Percentiles rank a stretch among this genome's conserved stretches.
These are phyloP conservation scores for Cyrtonyx montezumae DNA, from an alignment of 2,113 vertebrate species.

Conservation along the genomic window DNA sequence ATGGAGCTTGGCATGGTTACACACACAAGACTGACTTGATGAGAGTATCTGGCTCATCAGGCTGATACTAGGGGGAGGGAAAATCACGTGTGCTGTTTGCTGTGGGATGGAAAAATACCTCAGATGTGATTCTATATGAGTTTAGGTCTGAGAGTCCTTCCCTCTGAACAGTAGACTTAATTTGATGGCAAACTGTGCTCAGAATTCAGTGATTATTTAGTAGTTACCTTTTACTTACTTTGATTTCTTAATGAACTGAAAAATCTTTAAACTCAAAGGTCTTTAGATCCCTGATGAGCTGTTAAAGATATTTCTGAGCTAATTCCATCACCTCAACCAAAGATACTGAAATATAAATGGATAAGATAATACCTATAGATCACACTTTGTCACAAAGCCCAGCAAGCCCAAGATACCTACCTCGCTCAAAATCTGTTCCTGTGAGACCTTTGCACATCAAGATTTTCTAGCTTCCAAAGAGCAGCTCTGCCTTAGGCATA, in stretches of 20 bases:
- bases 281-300: slow-evolving; percentile 18
- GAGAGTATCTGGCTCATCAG: background rate
- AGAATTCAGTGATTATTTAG: slow-evolving; percentile 8
- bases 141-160: background rate
- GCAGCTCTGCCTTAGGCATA: background rate
- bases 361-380: background rate
- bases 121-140: background rate
- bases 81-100: fast-evolving
- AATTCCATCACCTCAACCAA: background rate
- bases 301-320: background rate
- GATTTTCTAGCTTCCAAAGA: background rate
- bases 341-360: background rate
- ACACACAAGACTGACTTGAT: background rate
- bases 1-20: background rate
- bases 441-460: background rate
- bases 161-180: background rate
- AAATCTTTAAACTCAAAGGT: slow-evolving; percentile 44
- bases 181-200: slow-evolving; percentile 8
- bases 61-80: fast-evolving
- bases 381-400: background rate
- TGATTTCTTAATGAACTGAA: slow-evolving; percentile 47
- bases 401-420: background rate
- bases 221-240: slow-evolving; percentile 38
- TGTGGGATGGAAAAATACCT: fast-evolving
- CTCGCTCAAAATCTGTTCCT: background rate